A percentile compares a stretch with the other conserved stretches of the same genome.
Conservation (phyloP, 2,113 vertebrate species). For the Propithecus coquereli region DNA sequence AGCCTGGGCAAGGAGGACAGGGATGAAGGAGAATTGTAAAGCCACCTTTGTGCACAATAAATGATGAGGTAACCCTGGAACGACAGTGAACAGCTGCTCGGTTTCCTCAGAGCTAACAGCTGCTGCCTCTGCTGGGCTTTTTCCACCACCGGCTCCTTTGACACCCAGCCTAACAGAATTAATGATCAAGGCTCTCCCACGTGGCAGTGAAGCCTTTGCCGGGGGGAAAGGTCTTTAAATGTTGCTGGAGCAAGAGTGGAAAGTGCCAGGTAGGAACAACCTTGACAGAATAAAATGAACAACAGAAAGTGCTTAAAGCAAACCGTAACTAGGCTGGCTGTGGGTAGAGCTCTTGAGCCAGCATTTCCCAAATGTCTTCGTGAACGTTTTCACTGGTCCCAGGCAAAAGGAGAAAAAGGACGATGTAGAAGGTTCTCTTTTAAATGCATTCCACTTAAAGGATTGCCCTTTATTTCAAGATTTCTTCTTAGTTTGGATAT, state of each 20-base stretch:
- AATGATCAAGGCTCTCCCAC: not conserved
- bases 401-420: not conserved
- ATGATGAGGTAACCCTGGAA: slow-evolving; percentile 8
- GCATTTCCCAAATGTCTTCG: not conserved
- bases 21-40: not conserved
- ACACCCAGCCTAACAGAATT: slow-evolving; percentile 9
- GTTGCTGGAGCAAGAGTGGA: not conserved
- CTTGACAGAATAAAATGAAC: slow-evolving; percentile 15
- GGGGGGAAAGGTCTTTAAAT: not conserved
- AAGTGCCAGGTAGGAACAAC: not conserved
- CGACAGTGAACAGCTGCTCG: slow-evolving; percentile 27
- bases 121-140: slow-evolving; percentile 32
- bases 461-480: not conserved
- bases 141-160: not conserved
- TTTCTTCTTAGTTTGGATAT: not conserved
- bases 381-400: not conserved
- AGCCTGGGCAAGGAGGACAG: not conserved
- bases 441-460: not conserved
- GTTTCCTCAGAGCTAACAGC: slow-evolving; percentile 37
- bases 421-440: not conserved
- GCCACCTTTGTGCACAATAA: not conserved
- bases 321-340: not conserved
- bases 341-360: not conserved
- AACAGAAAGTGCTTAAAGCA: not conserved
- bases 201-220: not conserved